Conservation (phyloP, 2,888 invertebrate species). For the Elmis aenea region DNA sequence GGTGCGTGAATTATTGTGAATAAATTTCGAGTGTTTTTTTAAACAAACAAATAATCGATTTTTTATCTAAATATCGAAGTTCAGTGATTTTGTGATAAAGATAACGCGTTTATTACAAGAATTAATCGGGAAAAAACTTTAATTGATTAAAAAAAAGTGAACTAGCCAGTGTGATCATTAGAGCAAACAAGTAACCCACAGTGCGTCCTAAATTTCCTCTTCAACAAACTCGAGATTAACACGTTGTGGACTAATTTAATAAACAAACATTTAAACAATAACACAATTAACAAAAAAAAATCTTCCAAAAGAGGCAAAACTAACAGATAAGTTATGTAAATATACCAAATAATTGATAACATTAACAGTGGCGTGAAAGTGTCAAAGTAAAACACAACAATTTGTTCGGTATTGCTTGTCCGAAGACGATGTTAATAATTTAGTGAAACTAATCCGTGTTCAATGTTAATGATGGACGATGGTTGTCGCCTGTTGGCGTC, state of each 20-base stretch:
- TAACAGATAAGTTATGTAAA: slow-evolving; percentile 1
- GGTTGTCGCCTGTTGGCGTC: slow-evolving; percentile 35
- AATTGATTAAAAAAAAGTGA: too few relatives aligned
- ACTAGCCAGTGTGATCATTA: too few relatives aligned
- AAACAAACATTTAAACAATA: background rate
- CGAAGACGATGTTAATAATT: too few relatives aligned
- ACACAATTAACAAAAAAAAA: background rate
- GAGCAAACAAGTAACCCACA: too few relatives aligned
- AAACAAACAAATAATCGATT: background rate
- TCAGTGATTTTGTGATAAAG: slow-evolving; percentile 1
- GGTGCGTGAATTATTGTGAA: too few relatives aligned
- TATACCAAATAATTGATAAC: slow-evolving; percentile 10
- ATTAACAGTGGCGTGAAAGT: slow-evolving; percentile 1
- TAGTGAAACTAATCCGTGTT: too few relatives aligned
- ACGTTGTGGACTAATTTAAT: background rate
- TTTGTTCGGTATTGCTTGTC: too few relatives aligned
- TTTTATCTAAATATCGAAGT: slow-evolving; percentile 7
- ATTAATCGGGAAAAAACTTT: background rate
- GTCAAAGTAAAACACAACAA: too few relatives aligned
- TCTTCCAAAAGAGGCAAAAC: slow-evolving; percentile 1
- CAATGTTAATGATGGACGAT: slow-evolving; percentile 41
- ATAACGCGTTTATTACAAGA: background rate
- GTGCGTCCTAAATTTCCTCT: too few relatives aligned
- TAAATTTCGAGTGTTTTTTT: too few relatives aligned
- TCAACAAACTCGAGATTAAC: background rate